Conservation (phyloP, 2,888 invertebrate species). For the Conops quadrifasciatus region DNA sequence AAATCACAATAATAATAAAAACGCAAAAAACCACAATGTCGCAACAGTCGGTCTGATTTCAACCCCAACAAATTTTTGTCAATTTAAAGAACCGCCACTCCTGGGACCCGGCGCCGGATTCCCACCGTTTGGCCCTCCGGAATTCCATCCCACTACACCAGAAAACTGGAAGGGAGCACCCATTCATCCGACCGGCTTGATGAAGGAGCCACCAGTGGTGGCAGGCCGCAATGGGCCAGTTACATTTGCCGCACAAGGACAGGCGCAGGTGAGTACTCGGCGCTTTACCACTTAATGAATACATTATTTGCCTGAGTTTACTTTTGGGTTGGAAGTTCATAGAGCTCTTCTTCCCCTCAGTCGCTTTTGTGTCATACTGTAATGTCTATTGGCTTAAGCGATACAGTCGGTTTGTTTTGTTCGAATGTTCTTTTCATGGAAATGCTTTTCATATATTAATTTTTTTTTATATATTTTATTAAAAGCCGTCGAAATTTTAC, state of each 20-base stretch:
- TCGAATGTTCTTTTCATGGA: no score
- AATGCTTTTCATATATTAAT: no score
- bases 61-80: slow-evolving; percentile 62
- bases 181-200: slow-evolving; percentile 68
- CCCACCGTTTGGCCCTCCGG: slow-evolving; percentile 64
- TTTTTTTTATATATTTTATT: no score
- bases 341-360: no score
- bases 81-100: slow-evolving; percentile 66
- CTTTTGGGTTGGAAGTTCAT: no score
- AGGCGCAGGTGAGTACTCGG: slow-evolving; percentile 58
- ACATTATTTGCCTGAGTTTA: not conserved
- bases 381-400: no score
- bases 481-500: no score
- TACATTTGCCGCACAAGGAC: slow-evolving; percentile 63
- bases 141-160: slow-evolving; percentile 64
- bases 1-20: slow-evolving; percentile 35
- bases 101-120: slow-evolving; percentile 65
- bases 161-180: slow-evolving; percentile 65
- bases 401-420: no score
- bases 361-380: no score
- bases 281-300: not conserved
- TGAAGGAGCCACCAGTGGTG: slow-evolving; percentile 71
- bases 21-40: slow-evolving; percentile 31
- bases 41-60: slow-evolving; percentile 54
- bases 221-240: slow-evolving; percentile 64